phyloP scores from a whole-genome alignment of 2,797 vertebrate species.

The Borostomias antarcticus region DNA sequence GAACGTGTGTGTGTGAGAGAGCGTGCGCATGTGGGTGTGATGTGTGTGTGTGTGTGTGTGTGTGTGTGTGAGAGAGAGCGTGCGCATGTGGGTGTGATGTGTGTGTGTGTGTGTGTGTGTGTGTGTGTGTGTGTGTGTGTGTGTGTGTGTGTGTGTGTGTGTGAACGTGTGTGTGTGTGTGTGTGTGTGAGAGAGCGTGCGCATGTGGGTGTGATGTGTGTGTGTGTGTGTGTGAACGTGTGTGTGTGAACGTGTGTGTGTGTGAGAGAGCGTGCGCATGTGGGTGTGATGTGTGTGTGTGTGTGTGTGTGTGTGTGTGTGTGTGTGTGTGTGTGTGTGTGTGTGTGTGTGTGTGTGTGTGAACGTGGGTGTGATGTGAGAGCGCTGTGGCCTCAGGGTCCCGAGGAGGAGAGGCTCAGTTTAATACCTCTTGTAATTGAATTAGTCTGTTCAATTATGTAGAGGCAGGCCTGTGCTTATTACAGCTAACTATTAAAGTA shows the following conservation, averaged over 20 bases:
- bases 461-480: slow-evolving; percentile 14
- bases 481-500: too few relatives aligned
- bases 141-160: slow-evolving; percentile 9
- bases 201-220: too few relatives aligned
- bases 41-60: slow-evolving; percentile 30
- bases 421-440: too few relatives aligned
- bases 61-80: slow-evolving; percentile 23
- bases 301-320: slow-evolving; percentile 22
- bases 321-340: slow-evolving; percentile 13
- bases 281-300: slow-evolving; percentile 10
- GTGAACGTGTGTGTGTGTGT: background rate
- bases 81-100: slow-evolving; percentile 4
- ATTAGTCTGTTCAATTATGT: slow-evolving; percentile 7
- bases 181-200: background rate
- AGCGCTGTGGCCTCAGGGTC: too few relatives aligned
- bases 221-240: slow-evolving; percentile 17
- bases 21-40: too few relatives aligned
- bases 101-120: slow-evolving; percentile 16
- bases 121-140: slow-evolving; percentile 1
- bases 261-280: slow-evolving; percentile 8
- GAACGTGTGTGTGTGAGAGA: slow-evolving; percentile 1
- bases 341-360: slow-evolving; percentile 12
- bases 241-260: background rate
- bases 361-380: background rate
- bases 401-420: too few relatives aligned